Evolutionary conservation across 1,140 invertebrate species (phyloP).

Genomic region (Drosophila burlai): DNA sequence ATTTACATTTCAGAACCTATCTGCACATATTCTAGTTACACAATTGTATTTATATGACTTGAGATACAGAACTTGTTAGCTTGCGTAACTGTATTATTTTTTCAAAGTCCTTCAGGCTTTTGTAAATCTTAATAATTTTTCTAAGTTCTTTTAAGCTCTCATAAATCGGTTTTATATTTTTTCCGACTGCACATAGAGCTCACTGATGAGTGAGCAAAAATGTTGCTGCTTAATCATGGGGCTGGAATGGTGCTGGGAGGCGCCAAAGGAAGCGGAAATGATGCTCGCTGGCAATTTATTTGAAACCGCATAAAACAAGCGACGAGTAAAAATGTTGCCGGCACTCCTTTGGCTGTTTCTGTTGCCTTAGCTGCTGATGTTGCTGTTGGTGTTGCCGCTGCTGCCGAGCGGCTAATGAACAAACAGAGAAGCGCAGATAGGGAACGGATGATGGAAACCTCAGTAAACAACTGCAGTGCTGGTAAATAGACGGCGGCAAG

Average conservation of each 20-base stretch:
- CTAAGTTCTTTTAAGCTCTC: not conserved
- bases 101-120: not conserved
- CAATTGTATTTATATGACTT: too few species aligned
- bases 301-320: slow-evolving; percentile 81
- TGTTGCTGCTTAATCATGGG: slow-evolving; percentile 53
- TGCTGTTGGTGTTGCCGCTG: slow-evolving; percentile 36
- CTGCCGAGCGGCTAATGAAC: slow-evolving; percentile 72
- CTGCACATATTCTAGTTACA: too few species aligned
- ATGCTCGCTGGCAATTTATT: slow-evolving; percentile 74
- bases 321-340: slow-evolving; percentile 71
- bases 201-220: slow-evolving; percentile 47
- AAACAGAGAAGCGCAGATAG: slow-evolving; percentile 61
- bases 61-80: too few species aligned
- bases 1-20: too few species aligned
- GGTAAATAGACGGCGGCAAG: slow-evolving; percentile 68
- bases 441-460: slow-evolving; percentile 78
- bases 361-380: slow-evolving; percentile 18
- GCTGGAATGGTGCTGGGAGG: not conserved
- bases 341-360: slow-evolving; percentile 30
- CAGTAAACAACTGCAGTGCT: slow-evolving; percentile 78
- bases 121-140: not conserved
- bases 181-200: slow-evolving; percentile 5
- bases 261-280: slow-evolving; percentile 34
- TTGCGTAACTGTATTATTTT: not conserved
- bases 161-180: not conserved